These are phyloP conservation scores for Tyrophagus putrescentiae DNA, from an alignment of 1,140 invertebrate genomes.

Conservation along the genomic window DNA sequence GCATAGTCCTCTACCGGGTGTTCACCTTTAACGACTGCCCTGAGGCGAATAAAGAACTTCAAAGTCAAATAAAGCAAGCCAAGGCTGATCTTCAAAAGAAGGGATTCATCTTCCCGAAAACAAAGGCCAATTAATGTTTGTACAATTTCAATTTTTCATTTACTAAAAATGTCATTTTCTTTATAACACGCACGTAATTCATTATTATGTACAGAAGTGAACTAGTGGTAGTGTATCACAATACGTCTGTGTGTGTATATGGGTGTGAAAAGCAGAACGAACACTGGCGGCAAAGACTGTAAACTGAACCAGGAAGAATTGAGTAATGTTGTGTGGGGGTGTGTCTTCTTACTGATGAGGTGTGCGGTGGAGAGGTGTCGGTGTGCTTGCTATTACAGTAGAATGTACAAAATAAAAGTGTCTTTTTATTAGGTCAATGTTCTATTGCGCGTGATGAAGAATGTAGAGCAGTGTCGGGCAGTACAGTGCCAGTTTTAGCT, in stretches of 20 bases:
- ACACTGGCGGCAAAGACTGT: too few relatives aligned
- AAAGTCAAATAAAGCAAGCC: conserved; percentile 25
- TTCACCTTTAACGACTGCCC: conserved; percentile 30
- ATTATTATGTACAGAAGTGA: neutral
- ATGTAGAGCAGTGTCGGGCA: too few relatives aligned
- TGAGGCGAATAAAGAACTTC: conserved; percentile 27
- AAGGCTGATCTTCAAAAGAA: conserved; percentile 25
- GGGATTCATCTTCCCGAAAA: conserved; percentile 23
- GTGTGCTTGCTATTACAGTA: too few relatives aligned
- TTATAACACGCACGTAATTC: neutral
- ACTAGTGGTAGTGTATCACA: too few relatives aligned
- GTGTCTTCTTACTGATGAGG: too few relatives aligned
- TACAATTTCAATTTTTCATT: neutral
- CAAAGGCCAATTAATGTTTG: neutral
- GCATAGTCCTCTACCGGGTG: conserved; percentile 28
- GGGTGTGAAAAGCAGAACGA: too few relatives aligned
- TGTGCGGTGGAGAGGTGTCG: too few relatives aligned
- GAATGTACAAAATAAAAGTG: too few relatives aligned
- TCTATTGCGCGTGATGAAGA: neutral
- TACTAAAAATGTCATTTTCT: neutral
- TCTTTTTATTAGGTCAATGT: too few relatives aligned
- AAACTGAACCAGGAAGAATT: too few relatives aligned
- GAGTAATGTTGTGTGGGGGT: too few relatives aligned
- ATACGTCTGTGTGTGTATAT: too few relatives aligned
- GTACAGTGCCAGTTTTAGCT: neutral